Base-by-base conservation (phyloP, 2,888 invertebrate genomes). In the Megalurothrips usitatus region DNA sequence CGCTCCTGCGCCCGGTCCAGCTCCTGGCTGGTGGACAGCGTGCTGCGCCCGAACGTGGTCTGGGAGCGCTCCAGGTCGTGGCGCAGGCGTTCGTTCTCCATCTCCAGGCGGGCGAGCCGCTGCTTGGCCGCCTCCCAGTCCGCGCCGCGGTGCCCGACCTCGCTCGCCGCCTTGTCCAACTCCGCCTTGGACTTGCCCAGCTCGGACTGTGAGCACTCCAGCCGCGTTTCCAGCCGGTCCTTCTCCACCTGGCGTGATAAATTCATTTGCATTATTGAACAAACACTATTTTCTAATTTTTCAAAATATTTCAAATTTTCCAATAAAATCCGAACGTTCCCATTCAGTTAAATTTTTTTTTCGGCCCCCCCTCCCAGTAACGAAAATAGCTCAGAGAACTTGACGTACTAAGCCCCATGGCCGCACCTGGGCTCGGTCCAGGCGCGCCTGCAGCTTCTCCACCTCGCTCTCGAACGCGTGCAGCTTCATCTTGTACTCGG, bases 161-260 rank as follows among this genome's bases (percentile, higher is more conserved):
- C 97, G 84, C 93, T 94, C 10, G 95, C 94, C 79, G 95, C 95
- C 87, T 96, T 97, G 86, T 97, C 97, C 82, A 97, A 88, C 86
- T 97, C 97, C 23, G 96, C 97, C 89, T 96, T 96, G 83, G 96
- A 96, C 88, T 97, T 97, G 79, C 97, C 97, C 82, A 97, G 89
- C 87, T 97, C 97, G 75, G 96, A 95, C 87, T 97, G 97, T 75
- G 96, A 96, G 86, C 94, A 94, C 88, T 97, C 97, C 84, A 97
- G 88, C 86, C 96, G 96, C 80, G 95, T 92, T 89, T 97, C 97
- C 79, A 97, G 90, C 26, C 96, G 91, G 86, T 97, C 97, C 86
- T 97, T 95, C 86, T 97, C 97, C 0, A 94, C 93, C 86, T 75
- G 68, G 6, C 58, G 2, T 10, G 19, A 58, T 4, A 43, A 6